Base-by-base conservation (phyloP, 2,113 vertebrate species). In the Seriola rivoliana region DNA sequence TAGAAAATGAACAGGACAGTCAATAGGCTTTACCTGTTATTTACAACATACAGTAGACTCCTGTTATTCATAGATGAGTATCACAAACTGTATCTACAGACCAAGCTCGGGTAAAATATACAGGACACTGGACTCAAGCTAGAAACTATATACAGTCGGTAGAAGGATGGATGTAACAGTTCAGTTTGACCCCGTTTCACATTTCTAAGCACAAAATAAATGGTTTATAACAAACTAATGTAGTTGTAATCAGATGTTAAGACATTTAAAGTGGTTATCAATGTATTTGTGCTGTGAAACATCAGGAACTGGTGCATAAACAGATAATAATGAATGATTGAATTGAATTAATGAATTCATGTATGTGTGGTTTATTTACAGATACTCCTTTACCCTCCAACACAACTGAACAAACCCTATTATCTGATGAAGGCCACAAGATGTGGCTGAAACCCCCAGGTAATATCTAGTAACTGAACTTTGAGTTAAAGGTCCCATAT, bases 71-170 rank as follows among this genome's bases (percentile, higher is more conserved):
- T 1, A 74, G 50, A 48, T 3, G 21, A 65, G 29, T 75, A 86
- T 79, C 78, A 88, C 69, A 87, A 84, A 82, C 81, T 65, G 70
- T 44, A 68, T 75, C 70, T 81, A 81, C 67, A 71, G 58, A 57
- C 14, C 52, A 0, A 48, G 42, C 71, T 80, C 76, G 70, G 52
- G 16, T 55, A 8, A 32, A 81, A 55, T 54, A 40, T 32, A 66
- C 77, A 81, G 17, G 23, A 46, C 57, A 34, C 54, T 23, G n/a
- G 29, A 54, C 52, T n/a, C 55, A 10, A 60, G 52, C 50, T 67
- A 65, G 7, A 85, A 76, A 88, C 57, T 71, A 65, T 64, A 40
- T 58, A 80, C 70, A 79, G 69, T 32, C 12, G 7, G 58, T 2
- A 66, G 58, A 71, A 42, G 64, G 40, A 75, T 12, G 57, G 38